phyloP scores from a whole-genome alignment of 2,888 invertebrate species.

The Muschampia staudingeri region DNA sequence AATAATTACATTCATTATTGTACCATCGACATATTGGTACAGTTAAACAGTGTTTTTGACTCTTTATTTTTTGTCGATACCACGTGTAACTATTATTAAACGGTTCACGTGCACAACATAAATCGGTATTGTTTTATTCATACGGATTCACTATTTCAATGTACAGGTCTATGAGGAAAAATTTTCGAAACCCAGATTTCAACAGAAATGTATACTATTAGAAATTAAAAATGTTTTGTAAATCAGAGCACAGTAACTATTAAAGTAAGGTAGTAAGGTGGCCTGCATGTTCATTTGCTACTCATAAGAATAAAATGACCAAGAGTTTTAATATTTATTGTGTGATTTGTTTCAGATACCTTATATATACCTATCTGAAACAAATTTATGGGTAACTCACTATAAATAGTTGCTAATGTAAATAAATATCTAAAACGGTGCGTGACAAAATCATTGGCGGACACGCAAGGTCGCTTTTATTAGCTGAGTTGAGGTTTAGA shows the following conservation, averaged over 20 bases:
- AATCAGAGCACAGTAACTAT: too few species aligned
- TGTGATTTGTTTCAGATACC: too few species aligned
- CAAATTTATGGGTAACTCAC: not conserved
- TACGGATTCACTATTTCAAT: too few species aligned
- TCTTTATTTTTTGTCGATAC: conserved; percentile 5
- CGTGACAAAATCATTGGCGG: conserved; percentile 68
- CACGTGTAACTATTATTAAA: not conserved
- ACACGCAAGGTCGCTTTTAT: conserved; percentile 16
- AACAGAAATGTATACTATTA: too few species aligned
- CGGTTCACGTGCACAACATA: not conserved
- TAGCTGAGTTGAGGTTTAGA: not conserved
- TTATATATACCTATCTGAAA: not conserved
- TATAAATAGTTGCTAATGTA: conserved; percentile 27
- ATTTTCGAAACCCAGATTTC: too few species aligned
- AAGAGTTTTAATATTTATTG: too few species aligned
- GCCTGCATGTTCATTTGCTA: too few species aligned
- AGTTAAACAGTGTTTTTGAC: conserved; percentile 38
- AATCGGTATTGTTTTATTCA: not conserved
- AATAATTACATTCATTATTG: conserved; percentile 53
- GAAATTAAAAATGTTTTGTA: too few species aligned
- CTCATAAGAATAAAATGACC: too few species aligned
- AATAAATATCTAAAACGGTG: conserved; percentile 55
- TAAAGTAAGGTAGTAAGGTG: too few species aligned
- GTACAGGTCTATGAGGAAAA: too few species aligned
- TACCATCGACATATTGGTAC: conserved; percentile 34